phyloP scores from a whole-genome alignment of 2,888 invertebrate species.

The Lamellibrachia columna region DNA sequence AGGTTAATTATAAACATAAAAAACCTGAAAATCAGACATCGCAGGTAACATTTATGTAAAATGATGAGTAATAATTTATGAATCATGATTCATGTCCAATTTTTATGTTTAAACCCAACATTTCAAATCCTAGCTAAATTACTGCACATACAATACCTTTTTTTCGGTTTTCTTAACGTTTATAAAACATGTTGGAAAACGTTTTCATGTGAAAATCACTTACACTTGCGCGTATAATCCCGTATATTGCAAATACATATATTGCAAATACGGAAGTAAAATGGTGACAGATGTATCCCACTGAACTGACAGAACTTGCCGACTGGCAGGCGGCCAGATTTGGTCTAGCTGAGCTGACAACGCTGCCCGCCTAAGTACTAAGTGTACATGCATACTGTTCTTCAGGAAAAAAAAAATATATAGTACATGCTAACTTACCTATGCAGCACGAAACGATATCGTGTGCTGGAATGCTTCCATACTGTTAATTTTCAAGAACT shows the following conservation, averaged over 20 bases:
- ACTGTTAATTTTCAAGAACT: neutral
- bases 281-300: neutral
- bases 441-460: neutral
- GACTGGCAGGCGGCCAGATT: neutral
- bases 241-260: neutral
- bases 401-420: neutral
- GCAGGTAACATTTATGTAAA: too few species aligned
- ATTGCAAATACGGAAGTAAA: neutral
- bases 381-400: neutral
- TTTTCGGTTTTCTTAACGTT: too few species aligned
- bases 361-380: neutral
- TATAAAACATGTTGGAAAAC: too few species aligned
- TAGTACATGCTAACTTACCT: neutral
- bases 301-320: neutral
- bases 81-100: too few species aligned
- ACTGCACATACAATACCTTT: too few species aligned
- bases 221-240: neutral
- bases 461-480: conserved; percentile 1
- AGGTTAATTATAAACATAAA: too few species aligned
- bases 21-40: too few species aligned
- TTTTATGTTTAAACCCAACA: too few species aligned
- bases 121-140: too few species aligned
- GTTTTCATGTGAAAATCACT: neutral
- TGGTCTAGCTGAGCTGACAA: neutral
- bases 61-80: too few species aligned